Base-by-base conservation (phyloP, 2,113 vertebrate genomes). In the Carettochelys insculpta region DNA sequence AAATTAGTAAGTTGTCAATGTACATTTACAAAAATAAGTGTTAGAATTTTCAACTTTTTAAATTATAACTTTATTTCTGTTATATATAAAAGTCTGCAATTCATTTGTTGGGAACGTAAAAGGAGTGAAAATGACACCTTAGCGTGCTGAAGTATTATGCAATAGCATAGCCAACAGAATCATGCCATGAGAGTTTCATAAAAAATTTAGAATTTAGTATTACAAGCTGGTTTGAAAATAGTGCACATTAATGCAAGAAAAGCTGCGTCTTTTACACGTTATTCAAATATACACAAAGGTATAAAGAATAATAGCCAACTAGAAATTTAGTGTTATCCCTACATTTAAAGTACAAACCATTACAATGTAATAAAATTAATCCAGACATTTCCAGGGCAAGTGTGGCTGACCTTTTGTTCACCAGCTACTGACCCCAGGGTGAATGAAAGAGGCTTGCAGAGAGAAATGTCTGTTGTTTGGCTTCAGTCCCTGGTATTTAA, bases 381-480 rank as follows among this genome's bases (percentile, higher is more conserved):
- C 97, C 97, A 98, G 97, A 98, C 98, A 98, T 98, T 98, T 98
- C 98, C 98, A 98, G 98, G 98, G 97, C 98, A 98, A 98, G 97
- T 98, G 97, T 96, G 96, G 95, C 97, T 98, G 97, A 98, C 98
- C 98, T 98, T 98, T 98, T 97, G 97, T 98, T 98, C 98, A 97
- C 98, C 97, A 98, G 96, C 97, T 96, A 97, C 97, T 98, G 98
- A 98, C 98, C 98, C 94, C 97, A 92, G 97, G 97, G 97, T 98
- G 98, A 98, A 98, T 97, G 96, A 96, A 94, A 95, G 97, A 97
- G 95, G 96, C 97, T 98, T 96, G 94, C 88, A 92, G 96, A 98
- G 97, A 97, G 97, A 98, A 97, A 97, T 97, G 98, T 97, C 97
- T 98, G 97, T 98, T 98, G 97, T 98, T 98, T 98, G 98, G 97